Evolutionary conservation across 37 sponge, comb jelly and placozoan genomes (phyloP).

Genomic region (Corticium candelabrum): DNA sequence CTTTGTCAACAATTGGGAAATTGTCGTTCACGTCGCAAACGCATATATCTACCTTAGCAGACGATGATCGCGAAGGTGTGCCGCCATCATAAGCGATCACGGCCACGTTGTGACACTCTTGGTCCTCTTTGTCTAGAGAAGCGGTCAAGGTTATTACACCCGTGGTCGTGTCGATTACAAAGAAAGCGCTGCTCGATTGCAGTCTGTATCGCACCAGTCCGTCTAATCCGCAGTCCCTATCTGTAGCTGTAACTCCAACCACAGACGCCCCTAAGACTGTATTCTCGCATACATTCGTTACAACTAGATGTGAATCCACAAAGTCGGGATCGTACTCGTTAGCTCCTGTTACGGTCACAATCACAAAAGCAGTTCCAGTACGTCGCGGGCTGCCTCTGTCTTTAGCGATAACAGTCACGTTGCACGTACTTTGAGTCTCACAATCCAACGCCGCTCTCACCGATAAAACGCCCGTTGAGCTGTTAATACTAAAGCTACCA

Average conservation of each 20-base stretch:
- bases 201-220: not conserved
- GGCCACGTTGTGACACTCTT: not conserved
- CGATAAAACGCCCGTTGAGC: not conserved
- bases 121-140: not conserved
- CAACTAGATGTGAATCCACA: not conserved
- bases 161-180: not conserved
- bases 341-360: not conserved
- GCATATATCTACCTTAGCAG: constrained; percentile 37
- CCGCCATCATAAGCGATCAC: constrained; percentile 44
- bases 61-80: constrained; percentile 13
- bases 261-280: not conserved
- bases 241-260: not conserved
- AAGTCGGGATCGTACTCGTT: not conserved
- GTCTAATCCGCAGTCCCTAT: constrained; percentile 1
- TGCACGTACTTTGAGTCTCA: not conserved
- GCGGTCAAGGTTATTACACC: not conserved
- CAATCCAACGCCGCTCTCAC: not conserved
- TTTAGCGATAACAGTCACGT: not conserved
- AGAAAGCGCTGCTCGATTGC: not conserved
- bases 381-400: not conserved
- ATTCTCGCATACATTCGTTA: not conserved
- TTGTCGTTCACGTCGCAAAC: constrained; percentile 61
- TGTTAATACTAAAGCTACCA: not conserved
- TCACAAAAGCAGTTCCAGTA: not conserved
- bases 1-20: constrained; percentile 29